These are phyloP conservation scores for Semnornis frantzii DNA, from an alignment of 2,113 vertebrate species.

Conservation along the genomic window DNA sequence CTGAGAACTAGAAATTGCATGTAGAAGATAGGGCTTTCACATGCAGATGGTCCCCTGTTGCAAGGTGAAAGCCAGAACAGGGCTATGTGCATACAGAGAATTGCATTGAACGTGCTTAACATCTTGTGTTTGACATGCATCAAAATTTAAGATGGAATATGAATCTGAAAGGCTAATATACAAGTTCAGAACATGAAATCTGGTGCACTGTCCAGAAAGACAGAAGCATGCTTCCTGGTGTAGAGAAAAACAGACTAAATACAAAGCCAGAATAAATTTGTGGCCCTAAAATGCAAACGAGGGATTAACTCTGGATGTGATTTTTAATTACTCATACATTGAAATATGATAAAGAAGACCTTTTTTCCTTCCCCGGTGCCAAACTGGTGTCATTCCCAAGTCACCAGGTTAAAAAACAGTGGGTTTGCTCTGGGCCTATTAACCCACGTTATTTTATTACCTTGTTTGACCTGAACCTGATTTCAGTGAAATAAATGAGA, in stretches of 20 bases:
- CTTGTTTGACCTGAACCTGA: not conserved
- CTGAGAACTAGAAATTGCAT: conserved; percentile 35
- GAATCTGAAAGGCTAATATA: conserved; percentile 1
- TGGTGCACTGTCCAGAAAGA: not conserved
- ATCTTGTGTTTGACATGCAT: conserved; percentile 34
- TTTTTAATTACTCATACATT: not conserved
- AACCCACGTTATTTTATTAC: not conserved
- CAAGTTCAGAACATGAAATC: conserved; percentile 10
- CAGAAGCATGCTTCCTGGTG: not conserved
- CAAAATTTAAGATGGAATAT: not conserved
- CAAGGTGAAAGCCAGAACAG: conserved; percentile 33
- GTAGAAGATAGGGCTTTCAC: conserved; percentile 19
- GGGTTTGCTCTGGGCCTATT: not conserved
- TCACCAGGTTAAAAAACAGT: not conserved
- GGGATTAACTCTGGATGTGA: not conserved
- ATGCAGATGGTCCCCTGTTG: conserved; percentile 27
- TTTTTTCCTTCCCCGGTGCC: not conserved
- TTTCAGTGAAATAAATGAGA: not conserved
- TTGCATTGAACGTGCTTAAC: not conserved
- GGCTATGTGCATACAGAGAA: not conserved
- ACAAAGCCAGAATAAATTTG: not conserved
- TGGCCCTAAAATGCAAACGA: not conserved
- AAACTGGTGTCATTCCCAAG: not conserved
- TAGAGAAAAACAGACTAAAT: not conserved
- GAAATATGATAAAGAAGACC: not conserved